phyloP scores from a whole-genome alignment of 2,888 invertebrate species.

The Ctena decussata region DNA sequence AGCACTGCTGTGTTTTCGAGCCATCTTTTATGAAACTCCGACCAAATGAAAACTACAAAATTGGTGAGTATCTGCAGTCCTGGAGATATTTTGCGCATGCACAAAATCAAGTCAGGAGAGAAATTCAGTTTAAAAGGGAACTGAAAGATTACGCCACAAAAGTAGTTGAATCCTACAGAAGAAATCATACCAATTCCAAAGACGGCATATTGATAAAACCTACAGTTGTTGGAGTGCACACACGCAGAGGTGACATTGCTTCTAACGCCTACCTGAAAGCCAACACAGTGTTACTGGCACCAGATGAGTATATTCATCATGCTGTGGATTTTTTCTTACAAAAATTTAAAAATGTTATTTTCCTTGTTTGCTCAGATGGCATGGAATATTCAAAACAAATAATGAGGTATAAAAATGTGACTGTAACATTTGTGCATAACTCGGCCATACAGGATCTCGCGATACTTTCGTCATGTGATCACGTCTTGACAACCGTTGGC shows the following conservation, averaged over 20 bases:
- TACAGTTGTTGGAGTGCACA: slow-evolving; percentile 43
- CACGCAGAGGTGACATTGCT: slow-evolving; percentile 42
- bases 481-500: slow-evolving; percentile 55
- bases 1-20: slow-evolving; percentile 47
- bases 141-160: background rate
- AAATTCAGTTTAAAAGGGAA: slow-evolving; percentile 32
- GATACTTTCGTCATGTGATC: slow-evolving; percentile 47
- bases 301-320: slow-evolving; percentile 28
- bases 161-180: slow-evolving; percentile 20
- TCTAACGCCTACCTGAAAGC: background rate
- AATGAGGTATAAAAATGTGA: slow-evolving; percentile 32
- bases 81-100: slow-evolving; percentile 47
- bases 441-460: slow-evolving; percentile 48
- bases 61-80: slow-evolving; percentile 48
- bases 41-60: slow-evolving; percentile 24
- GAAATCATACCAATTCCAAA: background rate
- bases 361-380: slow-evolving; percentile 57
- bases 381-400: slow-evolving; percentile 36
- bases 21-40: slow-evolving; percentile 31
- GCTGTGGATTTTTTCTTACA: slow-evolving; percentile 36
- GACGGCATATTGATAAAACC: background rate
- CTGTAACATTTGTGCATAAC: background rate
- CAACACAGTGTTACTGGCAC: background rate
- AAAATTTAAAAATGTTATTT: slow-evolving; percentile 39
- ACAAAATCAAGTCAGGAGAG: slow-evolving; percentile 27